Base-by-base conservation (phyloP, 2,797 vertebrate genomes). In the Bovichtus variegatus region DNA sequence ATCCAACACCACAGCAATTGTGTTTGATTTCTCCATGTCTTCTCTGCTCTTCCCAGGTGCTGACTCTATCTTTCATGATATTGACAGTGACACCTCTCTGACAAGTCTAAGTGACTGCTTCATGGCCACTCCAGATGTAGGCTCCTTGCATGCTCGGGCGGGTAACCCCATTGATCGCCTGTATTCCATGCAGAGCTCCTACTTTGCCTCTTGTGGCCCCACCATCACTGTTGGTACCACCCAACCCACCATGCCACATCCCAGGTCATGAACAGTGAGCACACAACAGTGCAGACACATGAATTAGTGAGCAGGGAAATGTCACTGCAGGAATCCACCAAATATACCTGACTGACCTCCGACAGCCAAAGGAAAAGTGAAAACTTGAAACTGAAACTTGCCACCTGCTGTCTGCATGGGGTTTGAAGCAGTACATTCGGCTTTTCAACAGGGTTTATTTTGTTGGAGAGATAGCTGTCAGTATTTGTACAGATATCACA, bases 151-250 rank as follows among this genome's bases (percentile, higher is more conserved):
- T 89, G 92, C 93, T 71, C 94, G 93, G 4, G 93, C 95, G 83
- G 96, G 96, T 78, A 98, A 97, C 76, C 97, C 97, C 74, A 98
- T 97, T 70, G 96, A 97, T 93, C 95, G 95, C 87, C 96, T 99
- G 84, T 97, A 97, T 91, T 98, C 97, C 93, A 98, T 98, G 97
- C 97, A 99, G 94, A 98, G 93, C 90, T 98, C 97, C 16, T 99
- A 98, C 93, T 98, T 98, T 76, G 95, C 97, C 81, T 97, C 97
- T 92, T 98, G 96, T 98, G 94, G 81, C 68, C 13, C n/a, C 18
- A 1, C 18, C 50, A 31, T 53, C 41, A 46, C 15, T 12, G 12
- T 53, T 9, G 13, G 43, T 10, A 15, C 64, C 27, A 18, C 5
- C 3, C 6, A 31, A 10, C 2, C 76, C 27, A 36, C 21, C 23